Conservation (phyloP, 2,888 invertebrate species). For the Tetrapedia diversipes region DNA sequence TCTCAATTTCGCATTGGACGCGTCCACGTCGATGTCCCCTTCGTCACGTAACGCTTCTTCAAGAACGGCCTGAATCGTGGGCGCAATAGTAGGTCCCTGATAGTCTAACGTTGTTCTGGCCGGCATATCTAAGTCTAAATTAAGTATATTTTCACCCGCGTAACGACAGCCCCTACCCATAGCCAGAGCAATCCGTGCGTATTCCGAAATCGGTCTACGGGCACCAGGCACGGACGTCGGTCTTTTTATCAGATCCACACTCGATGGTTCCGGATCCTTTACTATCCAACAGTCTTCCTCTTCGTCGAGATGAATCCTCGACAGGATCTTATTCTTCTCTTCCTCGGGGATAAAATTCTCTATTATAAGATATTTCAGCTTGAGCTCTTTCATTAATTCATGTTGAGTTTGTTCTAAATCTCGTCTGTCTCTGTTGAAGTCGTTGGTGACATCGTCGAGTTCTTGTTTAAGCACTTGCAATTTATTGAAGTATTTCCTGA, state of each 20-base stretch:
- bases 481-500: slow-evolving; percentile 95
- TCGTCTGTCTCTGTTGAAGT: slow-evolving; percentile 95
- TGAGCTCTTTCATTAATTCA: slow-evolving; percentile 94
- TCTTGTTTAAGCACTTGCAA: slow-evolving; percentile 90
- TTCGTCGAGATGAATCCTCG: slow-evolving; percentile 91
- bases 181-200: slow-evolving; percentile 84
- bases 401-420: slow-evolving; percentile 96
- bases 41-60: slow-evolving; percentile 81
- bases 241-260: slow-evolving; percentile 83
- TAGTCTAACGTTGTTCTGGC: slow-evolving; percentile 90
- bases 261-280: slow-evolving; percentile 81
- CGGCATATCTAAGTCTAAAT: slow-evolving; percentile 90
- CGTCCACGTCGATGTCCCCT: slow-evolving; percentile 81
- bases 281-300: slow-evolving; percentile 91
- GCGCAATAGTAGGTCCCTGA: slow-evolving; percentile 88
- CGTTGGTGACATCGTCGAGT: slow-evolving; percentile 91
- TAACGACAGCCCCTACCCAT: slow-evolving; percentile 83
- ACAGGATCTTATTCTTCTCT: slow-evolving; percentile 89
- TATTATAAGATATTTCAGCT: slow-evolving; percentile 93
- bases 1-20: slow-evolving; percentile 76
- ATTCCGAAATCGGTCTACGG: slow-evolving; percentile 87
- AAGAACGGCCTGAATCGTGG: slow-evolving; percentile 86
- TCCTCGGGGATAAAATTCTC: slow-evolving; percentile 95
- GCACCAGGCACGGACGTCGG: slow-evolving; percentile 87
- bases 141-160: slow-evolving; percentile 88